phyloP scores from a whole-genome alignment of 2,113 vertebrate species.

The Rattus rattus region DNA sequence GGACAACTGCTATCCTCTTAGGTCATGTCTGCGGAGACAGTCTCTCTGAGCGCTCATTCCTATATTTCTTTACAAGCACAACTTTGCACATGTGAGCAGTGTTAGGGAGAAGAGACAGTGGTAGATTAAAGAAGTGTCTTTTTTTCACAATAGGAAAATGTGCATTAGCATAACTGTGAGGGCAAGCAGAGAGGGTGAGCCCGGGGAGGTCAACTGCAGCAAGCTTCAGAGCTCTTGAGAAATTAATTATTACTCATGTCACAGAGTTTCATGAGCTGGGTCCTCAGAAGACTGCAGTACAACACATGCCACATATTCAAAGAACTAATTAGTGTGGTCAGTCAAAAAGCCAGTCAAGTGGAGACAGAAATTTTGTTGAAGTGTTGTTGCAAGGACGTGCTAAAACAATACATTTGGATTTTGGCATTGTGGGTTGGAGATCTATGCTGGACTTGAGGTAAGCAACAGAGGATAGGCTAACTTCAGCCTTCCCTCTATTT shows the following conservation, averaged over 20 bases:
- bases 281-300: background rate
- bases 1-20: background rate
- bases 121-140: conserved; percentile 2
- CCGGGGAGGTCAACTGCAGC: background rate
- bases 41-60: background rate
- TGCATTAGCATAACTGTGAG: background rate
- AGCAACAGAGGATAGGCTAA: background rate
- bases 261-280: background rate
- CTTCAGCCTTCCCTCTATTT: background rate
- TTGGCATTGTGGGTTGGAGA: background rate
- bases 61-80: background rate
- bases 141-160: background rate
- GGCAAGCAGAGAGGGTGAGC: background rate
- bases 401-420: background rate
- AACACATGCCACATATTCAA: background rate
- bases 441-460: background rate
- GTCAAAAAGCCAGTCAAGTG: background rate
- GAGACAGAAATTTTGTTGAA: background rate
- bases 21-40: background rate
- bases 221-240: background rate
- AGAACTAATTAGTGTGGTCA: background rate
- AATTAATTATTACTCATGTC: background rate
- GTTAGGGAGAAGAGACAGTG: background rate
- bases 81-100: background rate
- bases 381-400: background rate